These are phyloP conservation scores for Sarcophaga bullata DNA, from an alignment of 1,140 invertebrate species.

Conservation along the genomic window DNA sequence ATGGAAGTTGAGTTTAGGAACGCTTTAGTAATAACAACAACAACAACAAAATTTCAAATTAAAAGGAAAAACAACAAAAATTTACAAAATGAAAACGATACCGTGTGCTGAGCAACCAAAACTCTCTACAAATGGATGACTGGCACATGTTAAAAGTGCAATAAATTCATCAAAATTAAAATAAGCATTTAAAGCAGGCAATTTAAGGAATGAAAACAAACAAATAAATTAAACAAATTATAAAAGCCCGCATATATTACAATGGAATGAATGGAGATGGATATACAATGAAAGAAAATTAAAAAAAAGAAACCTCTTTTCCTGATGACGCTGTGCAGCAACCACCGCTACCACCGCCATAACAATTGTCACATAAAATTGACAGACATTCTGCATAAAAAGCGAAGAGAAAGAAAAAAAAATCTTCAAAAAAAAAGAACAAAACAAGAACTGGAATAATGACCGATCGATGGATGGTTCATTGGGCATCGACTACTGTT, in stretches of 20 bases:
- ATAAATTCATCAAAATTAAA: slow-evolving; percentile 7
- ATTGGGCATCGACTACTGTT: too few species aligned
- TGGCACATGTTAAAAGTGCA: background rate
- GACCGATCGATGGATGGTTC: too few species aligned
- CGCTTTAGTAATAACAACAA: background rate
- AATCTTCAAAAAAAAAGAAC: too few species aligned
- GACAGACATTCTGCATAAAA: too few species aligned
- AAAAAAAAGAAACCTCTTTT: background rate
- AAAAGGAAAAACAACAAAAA: background rate
- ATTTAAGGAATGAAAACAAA: background rate
- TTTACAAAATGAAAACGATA: background rate
- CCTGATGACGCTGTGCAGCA: background rate
- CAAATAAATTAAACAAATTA: slow-evolving; percentile 16
- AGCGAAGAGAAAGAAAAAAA: too few species aligned
- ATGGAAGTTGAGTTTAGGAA: background rate
- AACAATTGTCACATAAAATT: too few species aligned
- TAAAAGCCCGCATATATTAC: background rate
- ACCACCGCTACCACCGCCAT: background rate
- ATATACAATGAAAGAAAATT: too few species aligned
- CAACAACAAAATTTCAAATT: background rate
- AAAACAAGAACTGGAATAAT: too few species aligned
- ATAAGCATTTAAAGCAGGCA: background rate
- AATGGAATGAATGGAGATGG: too few species aligned
- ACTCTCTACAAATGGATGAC: background rate
- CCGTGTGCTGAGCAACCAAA: background rate